Percentiles rank a stretch among this genome's conserved stretches.
phyloP scores from a whole-genome alignment of 35 echinoderm and acorn worm genomes.

The Apostichopus japonicus region DNA sequence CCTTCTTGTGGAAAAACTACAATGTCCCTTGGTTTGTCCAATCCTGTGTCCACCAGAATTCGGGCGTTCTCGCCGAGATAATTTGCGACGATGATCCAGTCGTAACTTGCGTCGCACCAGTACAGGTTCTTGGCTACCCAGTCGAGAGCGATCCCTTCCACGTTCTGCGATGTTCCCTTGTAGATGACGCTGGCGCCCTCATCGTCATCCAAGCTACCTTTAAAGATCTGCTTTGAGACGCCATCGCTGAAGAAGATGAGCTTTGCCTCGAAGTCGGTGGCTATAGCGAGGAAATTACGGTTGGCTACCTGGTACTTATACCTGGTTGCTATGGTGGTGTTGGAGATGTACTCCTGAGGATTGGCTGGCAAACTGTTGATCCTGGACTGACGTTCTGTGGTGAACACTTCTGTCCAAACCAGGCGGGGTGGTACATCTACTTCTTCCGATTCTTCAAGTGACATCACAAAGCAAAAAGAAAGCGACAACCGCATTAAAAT shows the following conservation, averaged over 20 bases:
- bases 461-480: not conserved
- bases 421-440: constrained; percentile 42
- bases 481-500: too few species aligned
- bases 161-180: constrained; percentile 72
- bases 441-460: not conserved
- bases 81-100: constrained; percentile 89
- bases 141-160: constrained; percentile 96
- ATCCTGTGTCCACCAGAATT: constrained; percentile 70
- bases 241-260: constrained; percentile 80
- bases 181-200: constrained; percentile 57
- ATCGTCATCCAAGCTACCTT: constrained; percentile 67
- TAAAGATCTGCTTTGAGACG: constrained; percentile 64
- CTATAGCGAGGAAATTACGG: constrained; percentile 71
- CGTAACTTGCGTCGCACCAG: constrained; percentile 82
- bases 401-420: constrained; percentile 81
- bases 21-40: constrained; percentile 90
- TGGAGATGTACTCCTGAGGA: constrained; percentile 55
- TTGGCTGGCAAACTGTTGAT: constrained; percentile 87
- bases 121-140: constrained; percentile 93
- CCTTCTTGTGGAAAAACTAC: constrained; percentile 76
- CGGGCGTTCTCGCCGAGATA: constrained; percentile 62
- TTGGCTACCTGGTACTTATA: constrained; percentile 59
- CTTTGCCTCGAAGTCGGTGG: constrained; percentile 72
- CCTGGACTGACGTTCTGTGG: constrained; percentile 48
- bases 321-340: constrained; percentile 46